These are phyloP conservation scores for Tupaia tana DNA, from an alignment of 2,113 vertebrate genomes.

Conservation along the genomic window DNA sequence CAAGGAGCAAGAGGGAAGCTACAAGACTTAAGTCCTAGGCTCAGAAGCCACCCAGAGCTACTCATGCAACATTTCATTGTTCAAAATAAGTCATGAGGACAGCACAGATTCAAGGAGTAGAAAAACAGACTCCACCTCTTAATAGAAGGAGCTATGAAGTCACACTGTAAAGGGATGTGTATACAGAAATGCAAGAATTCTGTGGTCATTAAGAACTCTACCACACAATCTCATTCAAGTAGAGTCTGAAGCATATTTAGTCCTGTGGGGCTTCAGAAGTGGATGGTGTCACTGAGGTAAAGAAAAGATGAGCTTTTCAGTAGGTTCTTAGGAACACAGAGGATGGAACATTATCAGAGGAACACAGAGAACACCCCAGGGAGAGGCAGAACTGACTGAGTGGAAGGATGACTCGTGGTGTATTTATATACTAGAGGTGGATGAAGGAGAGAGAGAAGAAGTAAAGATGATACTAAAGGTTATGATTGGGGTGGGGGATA, in stretches of 20 bases:
- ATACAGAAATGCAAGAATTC: constrained; percentile 47
- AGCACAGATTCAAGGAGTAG: constrained; percentile 31
- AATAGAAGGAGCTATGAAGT: constrained; percentile 18
- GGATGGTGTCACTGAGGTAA: constrained; percentile 10
- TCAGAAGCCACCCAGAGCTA: constrained; percentile 37
- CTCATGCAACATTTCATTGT: neutral
- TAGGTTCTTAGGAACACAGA: neutral
- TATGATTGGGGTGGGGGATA: neutral
- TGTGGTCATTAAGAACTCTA: constrained; percentile 32
- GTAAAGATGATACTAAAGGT: constrained; percentile 26
- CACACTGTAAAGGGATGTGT: constrained; percentile 17
- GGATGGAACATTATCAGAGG: constrained; percentile 33
- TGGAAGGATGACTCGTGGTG: neutral
- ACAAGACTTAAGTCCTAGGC: constrained; percentile 35
- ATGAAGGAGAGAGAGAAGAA: constrained; percentile 13
- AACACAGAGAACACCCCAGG: constrained; percentile 33
- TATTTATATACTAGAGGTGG: constrained; percentile 20
- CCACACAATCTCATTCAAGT: neutral
- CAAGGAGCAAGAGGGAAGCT: constrained; percentile 18
- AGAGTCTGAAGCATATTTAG: constrained; percentile 47
- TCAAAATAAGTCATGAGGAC: constrained; percentile 48
- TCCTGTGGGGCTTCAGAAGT: constrained; percentile 22
- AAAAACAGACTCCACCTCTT: constrained; percentile 39
- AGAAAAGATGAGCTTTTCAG: constrained; percentile 53
- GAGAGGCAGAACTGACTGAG: constrained; percentile 23